Conservation (phyloP, 2,113 vertebrate species). For the Python bivittatus region DNA sequence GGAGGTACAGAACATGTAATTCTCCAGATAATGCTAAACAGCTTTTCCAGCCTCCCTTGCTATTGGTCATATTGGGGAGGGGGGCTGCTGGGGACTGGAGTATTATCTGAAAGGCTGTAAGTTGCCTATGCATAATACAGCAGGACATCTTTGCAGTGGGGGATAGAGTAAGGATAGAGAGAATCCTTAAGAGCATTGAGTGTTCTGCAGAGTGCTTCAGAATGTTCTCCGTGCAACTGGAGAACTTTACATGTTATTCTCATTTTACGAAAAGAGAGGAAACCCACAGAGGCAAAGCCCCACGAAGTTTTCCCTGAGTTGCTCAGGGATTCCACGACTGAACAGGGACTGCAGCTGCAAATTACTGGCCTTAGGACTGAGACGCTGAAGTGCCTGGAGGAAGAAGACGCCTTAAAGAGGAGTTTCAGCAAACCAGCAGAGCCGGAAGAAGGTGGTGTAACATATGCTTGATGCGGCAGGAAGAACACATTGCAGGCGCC, state of each 20-base stretch:
- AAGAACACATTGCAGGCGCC: neutral
- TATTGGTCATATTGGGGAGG: neutral
- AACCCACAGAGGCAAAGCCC: neutral
- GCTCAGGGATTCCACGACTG: neutral
- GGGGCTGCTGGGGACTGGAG: neutral
- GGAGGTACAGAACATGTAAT: neutral
- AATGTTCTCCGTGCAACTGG: neutral
- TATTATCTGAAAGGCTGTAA: neutral
- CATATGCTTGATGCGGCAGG: neutral
- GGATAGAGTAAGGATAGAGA: neutral
- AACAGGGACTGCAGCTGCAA: neutral
- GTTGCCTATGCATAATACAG: neutral
- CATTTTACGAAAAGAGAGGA: neutral
- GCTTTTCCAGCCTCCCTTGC: neutral
- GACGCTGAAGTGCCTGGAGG: neutral
- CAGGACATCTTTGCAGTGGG: neutral
- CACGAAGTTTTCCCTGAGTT: neutral
- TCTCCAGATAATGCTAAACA: neutral
- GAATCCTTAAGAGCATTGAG: neutral
- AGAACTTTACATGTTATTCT: neutral
- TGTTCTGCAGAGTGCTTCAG: neutral
- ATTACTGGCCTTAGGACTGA: no score
- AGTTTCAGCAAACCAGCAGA: neutral
- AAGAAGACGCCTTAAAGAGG: neutral
- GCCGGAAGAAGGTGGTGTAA: neutral